Evolutionary conservation across 2,888 invertebrate species (phyloP).

Genomic region (Agrochola lychnidis): DNA sequence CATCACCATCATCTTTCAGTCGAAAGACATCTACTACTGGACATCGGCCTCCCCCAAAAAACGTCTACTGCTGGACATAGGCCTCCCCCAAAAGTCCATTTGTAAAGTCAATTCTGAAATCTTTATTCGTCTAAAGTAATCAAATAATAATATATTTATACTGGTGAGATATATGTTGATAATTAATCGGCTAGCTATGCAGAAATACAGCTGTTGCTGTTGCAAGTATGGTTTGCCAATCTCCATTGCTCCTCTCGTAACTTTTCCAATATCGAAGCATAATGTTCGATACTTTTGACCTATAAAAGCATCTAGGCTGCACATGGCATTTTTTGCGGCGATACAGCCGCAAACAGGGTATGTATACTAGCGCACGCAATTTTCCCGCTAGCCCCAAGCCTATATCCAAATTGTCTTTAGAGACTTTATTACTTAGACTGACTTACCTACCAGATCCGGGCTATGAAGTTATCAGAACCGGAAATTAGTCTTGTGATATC

Average conservation of each 20-base stretch:
- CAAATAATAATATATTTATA: background rate
- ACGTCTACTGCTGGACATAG: too few species aligned
- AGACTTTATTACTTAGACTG: background rate
- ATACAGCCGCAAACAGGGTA: background rate
- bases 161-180: background rate
- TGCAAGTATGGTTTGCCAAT: background rate
- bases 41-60: too few species aligned
- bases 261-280: background rate
- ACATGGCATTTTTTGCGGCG: background rate
- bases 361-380: background rate
- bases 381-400: too few species aligned
- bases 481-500: background rate
- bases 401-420: background rate
- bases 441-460: background rate
- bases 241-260: background rate
- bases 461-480: background rate
- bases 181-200: background rate
- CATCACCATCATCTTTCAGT: too few species aligned
- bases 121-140: background rate
- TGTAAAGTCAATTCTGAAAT: background rate
- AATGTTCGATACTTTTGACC: background rate
- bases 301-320: background rate
- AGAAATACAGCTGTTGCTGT: background rate
- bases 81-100: too few species aligned
- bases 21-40: too few species aligned